Conservation (phyloP, 92 coral and sea anemone genomes). For the Micromussa lordhowensis region DNA sequence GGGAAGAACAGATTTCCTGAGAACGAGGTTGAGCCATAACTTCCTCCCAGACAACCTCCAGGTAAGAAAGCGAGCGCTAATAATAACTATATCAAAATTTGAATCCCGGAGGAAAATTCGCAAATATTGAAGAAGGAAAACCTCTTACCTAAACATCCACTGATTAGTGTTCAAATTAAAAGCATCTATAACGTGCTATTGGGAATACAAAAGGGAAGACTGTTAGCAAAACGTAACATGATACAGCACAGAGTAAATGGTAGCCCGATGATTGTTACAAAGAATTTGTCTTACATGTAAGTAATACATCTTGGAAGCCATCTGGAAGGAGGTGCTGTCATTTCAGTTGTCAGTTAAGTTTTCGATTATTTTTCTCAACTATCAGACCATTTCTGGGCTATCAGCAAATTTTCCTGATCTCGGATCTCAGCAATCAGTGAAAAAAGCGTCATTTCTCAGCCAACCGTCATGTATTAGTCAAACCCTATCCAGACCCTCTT, state of each 20-base stretch:
- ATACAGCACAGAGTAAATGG: neutral
- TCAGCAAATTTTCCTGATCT: no score
- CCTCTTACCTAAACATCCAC: conserved; percentile 73
- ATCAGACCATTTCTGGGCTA: neutral
- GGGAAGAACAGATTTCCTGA: no score
- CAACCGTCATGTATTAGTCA: no score
- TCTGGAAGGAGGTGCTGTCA: no score
- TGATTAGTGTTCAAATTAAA: conserved; percentile 71
- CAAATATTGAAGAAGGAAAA: neutral
- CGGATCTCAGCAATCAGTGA: no score
- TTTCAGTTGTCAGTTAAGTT: no score
- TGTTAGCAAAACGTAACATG: neutral
- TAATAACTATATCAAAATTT: neutral
- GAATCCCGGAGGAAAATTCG: no score
- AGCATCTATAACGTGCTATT: conserved; percentile 69
- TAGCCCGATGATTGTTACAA: neutral
- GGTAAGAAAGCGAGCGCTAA: neutral
- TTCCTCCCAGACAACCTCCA: no score
- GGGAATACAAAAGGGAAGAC: neutral
- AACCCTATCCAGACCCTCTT: no score
- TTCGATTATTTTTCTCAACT: no score
- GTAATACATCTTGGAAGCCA: neutral
- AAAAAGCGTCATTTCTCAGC: no score
- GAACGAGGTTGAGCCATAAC: no score
- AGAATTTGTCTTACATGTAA: neutral